Evolutionary conservation across 2,113 vertebrate species (phyloP), one percentile per base, ranked within the genome.

Genomic region (Daubentonia madagascariensis): DNA sequence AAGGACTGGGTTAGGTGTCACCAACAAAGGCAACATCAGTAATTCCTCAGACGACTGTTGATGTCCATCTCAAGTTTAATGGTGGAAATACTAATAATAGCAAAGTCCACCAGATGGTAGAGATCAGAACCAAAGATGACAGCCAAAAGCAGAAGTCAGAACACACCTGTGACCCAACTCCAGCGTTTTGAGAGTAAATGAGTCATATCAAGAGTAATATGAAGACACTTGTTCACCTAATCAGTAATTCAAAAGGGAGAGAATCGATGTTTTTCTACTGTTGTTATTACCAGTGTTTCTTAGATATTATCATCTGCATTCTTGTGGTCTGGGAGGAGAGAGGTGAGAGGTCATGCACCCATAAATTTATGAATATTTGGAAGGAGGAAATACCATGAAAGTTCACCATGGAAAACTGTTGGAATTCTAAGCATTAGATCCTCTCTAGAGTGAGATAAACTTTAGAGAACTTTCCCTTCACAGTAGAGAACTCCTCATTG

Each of bases 81-180:
- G 18, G 63, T 25, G 50, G 43, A 85, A 70, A 35, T 57, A 57
- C 18, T 57, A 57, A 57, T 54, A 57, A 32, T 3, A 20, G 8
- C 18, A 12, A 75, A 54, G 6, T 17, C 18, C 35, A 48, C 3
- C 3, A 23, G 28, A 4, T 37, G 25, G 20, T 50, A 9, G 43
- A 50, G 11, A 73, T 83, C 18, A 23, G 3, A 68, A 52, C 54
- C 78, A 30, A 92, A 73, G n/a, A 79, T 8, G 16, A 2, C 5
- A 72, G 28, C 20, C 61, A 43, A 78, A 68, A 59, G 1, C 8
- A 50, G 35, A n/a, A 8, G 16, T 79, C 37, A 40, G 1, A 18
- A 6, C 4, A 32, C 1, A 13, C 16, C 12, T 61, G 8, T 59
- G 67, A 67, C 9, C 5, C 8, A 25, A 37, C 1, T 4, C 17